Percentiles rank a stretch among this genome's conserved stretches.
Conservation (phyloP, 2,797 vertebrate species). For the Poeciliopsis presidionis region DNA sequence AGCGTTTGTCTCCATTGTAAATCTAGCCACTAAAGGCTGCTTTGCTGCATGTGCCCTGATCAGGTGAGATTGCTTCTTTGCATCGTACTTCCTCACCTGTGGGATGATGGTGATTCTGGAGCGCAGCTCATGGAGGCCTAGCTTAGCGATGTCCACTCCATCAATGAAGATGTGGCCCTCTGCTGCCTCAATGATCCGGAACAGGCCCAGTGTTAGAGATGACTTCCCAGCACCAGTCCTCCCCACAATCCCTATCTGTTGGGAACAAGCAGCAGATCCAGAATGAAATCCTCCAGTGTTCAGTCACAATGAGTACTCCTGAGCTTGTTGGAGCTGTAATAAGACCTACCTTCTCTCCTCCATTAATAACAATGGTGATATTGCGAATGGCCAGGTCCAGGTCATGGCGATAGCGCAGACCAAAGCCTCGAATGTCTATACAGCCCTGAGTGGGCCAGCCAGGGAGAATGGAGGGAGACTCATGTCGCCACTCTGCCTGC, state of each 20-base stretch:
- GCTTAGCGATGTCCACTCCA: slow-evolving; percentile 85
- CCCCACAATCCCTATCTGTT: slow-evolving; percentile 94
- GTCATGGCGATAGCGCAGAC: slow-evolving; percentile 90
- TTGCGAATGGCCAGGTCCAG: slow-evolving; percentile 89
- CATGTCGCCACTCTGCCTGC: slow-evolving; percentile 88
- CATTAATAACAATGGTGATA: slow-evolving; percentile 84
- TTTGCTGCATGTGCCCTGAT: neutral
- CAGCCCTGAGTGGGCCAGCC: slow-evolving; percentile 88
- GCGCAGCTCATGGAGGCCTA: slow-evolving; percentile 92
- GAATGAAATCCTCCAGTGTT: neutral
- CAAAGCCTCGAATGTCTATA: slow-evolving; percentile 85
- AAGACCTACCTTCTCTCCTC: slow-evolving; percentile 89
- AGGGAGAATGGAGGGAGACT: slow-evolving; percentile 66
- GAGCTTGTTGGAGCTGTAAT: neutral
- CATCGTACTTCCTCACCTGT: slow-evolving; percentile 67
- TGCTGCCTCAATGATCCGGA: slow-evolving; percentile 91
- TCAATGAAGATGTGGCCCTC: slow-evolving; percentile 91
- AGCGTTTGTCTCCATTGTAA: neutral
- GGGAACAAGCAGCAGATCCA: neutral
- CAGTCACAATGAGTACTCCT: neutral
- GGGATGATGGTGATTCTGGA: slow-evolving; percentile 96
- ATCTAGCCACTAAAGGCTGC: neutral
- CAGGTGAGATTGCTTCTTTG: neutral
- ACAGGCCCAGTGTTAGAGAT: slow-evolving; percentile 91
- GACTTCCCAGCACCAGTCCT: slow-evolving; percentile 96